Evolutionary conservation across 2,113 vertebrate genomes (phyloP).

Genomic region (Mastomys natalensis): DNA sequence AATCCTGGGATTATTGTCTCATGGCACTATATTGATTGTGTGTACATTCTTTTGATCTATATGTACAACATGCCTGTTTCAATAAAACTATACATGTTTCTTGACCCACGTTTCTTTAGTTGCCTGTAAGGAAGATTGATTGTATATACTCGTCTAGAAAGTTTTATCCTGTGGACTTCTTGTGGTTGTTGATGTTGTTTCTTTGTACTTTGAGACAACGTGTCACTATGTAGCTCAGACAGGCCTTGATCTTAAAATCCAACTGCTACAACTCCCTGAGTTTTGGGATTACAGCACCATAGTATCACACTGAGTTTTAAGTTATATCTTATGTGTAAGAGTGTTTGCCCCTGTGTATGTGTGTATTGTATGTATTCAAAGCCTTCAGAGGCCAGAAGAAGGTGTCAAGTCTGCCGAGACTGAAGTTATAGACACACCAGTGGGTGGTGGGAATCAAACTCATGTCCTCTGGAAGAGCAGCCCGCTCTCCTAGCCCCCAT

Average conservation of each 20-base stretch:
- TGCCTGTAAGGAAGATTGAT: not conserved
- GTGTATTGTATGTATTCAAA: not conserved
- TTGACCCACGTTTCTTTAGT: constrained; percentile 24
- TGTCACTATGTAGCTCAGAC: not conserved
- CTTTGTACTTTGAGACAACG: not conserved
- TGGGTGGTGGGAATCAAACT: not conserved
- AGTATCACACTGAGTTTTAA: not conserved
- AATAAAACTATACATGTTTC: not conserved
- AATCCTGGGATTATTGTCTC: not conserved
- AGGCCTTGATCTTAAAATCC: not conserved
- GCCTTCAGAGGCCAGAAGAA: not conserved
- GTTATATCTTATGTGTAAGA: not conserved
- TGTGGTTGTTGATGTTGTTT: not conserved
- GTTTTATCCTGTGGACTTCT: not conserved
- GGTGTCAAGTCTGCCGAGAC: too few relatives aligned
- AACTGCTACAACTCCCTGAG: not conserved
- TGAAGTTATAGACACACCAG: not conserved
- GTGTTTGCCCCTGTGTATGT: not conserved
- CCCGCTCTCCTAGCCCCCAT: not conserved
- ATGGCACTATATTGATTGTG: not conserved
- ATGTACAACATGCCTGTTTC: not conserved
- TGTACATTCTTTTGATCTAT: not conserved
- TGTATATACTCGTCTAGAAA: not conserved
- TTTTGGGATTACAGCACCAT: not conserved
- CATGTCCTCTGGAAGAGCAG: not conserved